phyloP scores from a whole-genome alignment of 2,113 vertebrate genomes.

The Embiotoca jacksoni region DNA sequence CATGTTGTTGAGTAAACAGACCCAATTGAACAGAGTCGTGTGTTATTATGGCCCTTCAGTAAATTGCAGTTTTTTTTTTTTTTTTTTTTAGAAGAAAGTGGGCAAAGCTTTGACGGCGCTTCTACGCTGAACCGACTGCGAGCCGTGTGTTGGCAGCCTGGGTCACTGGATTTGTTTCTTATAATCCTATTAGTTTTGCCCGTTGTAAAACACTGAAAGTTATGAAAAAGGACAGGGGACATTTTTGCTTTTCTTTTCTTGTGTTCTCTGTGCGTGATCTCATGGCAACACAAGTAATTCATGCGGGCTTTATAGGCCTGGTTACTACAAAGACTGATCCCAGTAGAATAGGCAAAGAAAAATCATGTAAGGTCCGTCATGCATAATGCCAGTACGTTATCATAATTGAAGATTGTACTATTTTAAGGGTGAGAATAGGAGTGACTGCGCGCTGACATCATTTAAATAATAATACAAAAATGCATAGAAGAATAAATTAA shows the following conservation, averaged over 20 bases:
- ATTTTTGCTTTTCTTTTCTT: neutral
- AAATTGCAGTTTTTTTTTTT: slow-evolving; percentile 16
- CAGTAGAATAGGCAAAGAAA: slow-evolving; percentile 5
- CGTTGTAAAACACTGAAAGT: slow-evolving; percentile 22
- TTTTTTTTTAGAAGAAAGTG: slow-evolving; percentile 1
- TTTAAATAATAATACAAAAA: neutral
- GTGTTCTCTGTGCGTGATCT: neutral
- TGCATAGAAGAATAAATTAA: neutral
- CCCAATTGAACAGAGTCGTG: neutral
- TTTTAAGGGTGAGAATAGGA: slow-evolving; percentile 1
- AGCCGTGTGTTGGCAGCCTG: slow-evolving; percentile 32
- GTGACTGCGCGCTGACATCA: neutral
- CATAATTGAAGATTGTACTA: neutral
- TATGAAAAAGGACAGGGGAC: neutral
- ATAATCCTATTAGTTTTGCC: neutral
- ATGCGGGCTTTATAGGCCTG: slow-evolving; percentile 16
- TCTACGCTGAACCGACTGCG: slow-evolving; percentile 1
- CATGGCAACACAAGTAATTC: neutral
- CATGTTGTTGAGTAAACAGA: slow-evolving; percentile 10
- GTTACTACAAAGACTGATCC: slow-evolving; percentile 9
- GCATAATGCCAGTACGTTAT: slow-evolving; percentile 12
- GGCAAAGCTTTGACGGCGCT: neutral
- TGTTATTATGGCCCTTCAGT: neutral
- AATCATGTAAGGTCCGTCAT: neutral
- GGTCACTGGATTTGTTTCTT: slow-evolving; percentile 27